Base-by-base conservation (phyloP, 2,888 invertebrate species). In the Lasioglossum pauxillum region DNA sequence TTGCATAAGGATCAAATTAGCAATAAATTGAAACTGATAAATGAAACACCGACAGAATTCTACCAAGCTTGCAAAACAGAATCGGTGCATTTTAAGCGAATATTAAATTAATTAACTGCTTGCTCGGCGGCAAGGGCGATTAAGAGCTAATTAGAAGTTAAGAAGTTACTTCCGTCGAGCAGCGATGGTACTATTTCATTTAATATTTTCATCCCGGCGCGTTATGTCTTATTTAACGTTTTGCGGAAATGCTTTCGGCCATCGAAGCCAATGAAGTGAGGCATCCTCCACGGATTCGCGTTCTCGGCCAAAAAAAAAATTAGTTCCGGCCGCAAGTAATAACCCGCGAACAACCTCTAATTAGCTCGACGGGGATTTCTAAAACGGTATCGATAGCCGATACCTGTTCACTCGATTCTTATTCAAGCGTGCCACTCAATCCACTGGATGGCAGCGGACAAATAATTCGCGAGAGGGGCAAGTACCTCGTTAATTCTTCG, bases 381-480 rank as follows among this genome's bases (percentile, higher is more conserved):
- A 84, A 83, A 84, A 83, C 67, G 84, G 49, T 69, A 83, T 83
- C 84, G 84, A 84, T 84, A 84, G 57, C 77, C 84, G 84, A 84
- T 84, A 84, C 44, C 27, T n/a, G 64, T 38, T 82, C 72, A 16
- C 60, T 31, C 49, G 83, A 76, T 76, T 75, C 10, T 44, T 77
- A 77, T 77, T 74, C 84, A 38, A 74, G 31, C 67, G 53, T 67
- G 23, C 23, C 67, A 83, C 83, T 76, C 83, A 44, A 82, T 75
- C 69, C 71, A 46, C 38, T 41, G 46, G 31, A 16, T 49, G 38
- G 64, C 73, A 44, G 53, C 49, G 67, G 38, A 77, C 84, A 83
- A 84, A 84, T 84, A 84, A 84, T 84, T 83, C 57, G 76, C n/a
- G 77, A 84, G 12, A 31, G 84, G 46, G 27, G 67, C 73, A 77